Conservation (phyloP, 2,888 invertebrate genomes). For the Crossocerus cetratus region DNA sequence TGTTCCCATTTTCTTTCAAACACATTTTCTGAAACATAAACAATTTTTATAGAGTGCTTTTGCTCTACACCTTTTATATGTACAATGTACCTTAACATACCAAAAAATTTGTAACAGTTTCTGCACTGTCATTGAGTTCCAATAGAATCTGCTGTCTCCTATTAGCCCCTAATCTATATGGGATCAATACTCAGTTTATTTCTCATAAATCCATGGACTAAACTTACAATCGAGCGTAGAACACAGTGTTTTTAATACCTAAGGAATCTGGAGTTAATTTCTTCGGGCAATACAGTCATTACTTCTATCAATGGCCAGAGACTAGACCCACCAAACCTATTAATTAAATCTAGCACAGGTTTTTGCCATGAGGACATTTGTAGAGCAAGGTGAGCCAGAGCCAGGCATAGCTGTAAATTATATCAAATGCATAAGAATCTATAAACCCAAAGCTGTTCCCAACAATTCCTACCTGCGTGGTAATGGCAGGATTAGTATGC, state of each 20-base stretch:
- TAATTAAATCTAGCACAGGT: constrained; percentile 90
- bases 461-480: constrained; percentile 83
- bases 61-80: neutral
- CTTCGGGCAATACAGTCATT: constrained; percentile 96
- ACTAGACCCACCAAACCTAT: constrained; percentile 84
- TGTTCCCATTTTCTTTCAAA: constrained; percentile 82
- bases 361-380: constrained; percentile 96
- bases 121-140: constrained; percentile 87
- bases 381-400: constrained; percentile 94
- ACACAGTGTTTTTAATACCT: constrained; percentile 70
- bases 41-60: neutral
- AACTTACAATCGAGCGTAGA: too few relatives aligned
- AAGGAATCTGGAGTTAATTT: constrained; percentile 89
- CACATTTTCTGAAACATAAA: constrained; percentile 81
- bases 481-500: constrained; percentile 89
- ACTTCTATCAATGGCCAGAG: constrained; percentile 93
- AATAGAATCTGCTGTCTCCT: constrained; percentile 90
- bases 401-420: constrained; percentile 85
- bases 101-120: constrained; percentile 88
- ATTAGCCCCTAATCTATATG: constrained; percentile 88
- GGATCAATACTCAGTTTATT: constrained; percentile 7
- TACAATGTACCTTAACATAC: constrained; percentile 68
- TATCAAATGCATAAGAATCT: neutral
- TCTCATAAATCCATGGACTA: neutral
- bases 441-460: neutral